Conservation (phyloP, 1,140 invertebrate genomes). For the Rhynchophorus ferrugineus region DNA sequence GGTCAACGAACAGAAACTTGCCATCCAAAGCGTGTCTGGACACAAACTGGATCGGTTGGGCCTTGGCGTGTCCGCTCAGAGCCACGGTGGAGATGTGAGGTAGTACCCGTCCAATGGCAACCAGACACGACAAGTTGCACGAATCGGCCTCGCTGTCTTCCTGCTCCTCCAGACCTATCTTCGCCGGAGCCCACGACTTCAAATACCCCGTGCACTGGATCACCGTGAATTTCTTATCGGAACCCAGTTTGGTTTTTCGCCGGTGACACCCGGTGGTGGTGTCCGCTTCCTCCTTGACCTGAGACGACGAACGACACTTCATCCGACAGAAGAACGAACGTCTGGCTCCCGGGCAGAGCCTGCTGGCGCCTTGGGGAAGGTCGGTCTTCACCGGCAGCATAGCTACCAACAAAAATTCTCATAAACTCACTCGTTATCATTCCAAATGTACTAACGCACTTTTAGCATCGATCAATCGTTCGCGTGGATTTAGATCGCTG, state of each 20-base stretch:
- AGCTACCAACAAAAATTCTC: conserved; percentile 46
- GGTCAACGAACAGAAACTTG: conserved; percentile 97
- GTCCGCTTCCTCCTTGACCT: conserved; percentile 69
- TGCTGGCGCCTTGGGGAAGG: conserved; percentile 62
- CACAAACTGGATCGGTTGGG: conserved; percentile 59
- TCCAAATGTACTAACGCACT: conserved; percentile 53
- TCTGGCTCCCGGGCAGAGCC: conserved; percentile 78
- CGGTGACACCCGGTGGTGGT: conserved; percentile 54
- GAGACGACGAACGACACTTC: conserved; percentile 62
- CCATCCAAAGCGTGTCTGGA: conserved; percentile 91
- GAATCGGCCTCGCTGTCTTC: conserved; percentile 64
- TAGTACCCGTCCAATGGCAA: conserved; percentile 68
- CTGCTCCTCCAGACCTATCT: conserved; percentile 59
- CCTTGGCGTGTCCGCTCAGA: conserved; percentile 33
- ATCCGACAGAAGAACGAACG: conserved; percentile 91
- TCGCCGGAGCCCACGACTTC: conserved; percentile 82
- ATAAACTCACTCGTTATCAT: neutral
- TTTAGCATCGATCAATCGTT: conserved; percentile 86
- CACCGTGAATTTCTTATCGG: conserved; percentile 67
- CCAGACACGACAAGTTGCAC: conserved; percentile 77
- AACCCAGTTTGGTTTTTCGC: conserved; percentile 58
- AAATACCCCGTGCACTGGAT: conserved; percentile 87
- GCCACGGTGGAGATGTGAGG: conserved; percentile 47
- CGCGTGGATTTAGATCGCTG: conserved; percentile 79
- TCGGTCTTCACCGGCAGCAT: conserved; percentile 88